Evolutionary conservation across 2,888 invertebrate genomes (phyloP), one percentile per base, ranked within the genome.

Genomic region (Sphaerophoria rueppellii): DNA sequence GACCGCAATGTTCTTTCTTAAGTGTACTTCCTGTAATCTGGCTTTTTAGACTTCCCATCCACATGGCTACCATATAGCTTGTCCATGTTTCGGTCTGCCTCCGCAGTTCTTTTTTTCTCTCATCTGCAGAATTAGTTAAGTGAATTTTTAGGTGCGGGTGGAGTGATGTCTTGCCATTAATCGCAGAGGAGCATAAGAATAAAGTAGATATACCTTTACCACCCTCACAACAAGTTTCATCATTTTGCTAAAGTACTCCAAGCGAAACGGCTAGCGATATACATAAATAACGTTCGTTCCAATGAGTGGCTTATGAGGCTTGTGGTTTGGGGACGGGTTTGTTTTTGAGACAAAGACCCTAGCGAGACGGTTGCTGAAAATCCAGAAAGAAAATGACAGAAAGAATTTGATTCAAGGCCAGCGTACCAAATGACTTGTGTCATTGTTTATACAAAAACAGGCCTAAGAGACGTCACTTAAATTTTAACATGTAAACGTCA

Each of bases 231-330:
- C 2, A 40, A 52, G 40, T 73, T 78, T 77, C 77, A 70, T 73
- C 72, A 82, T 82, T 77, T 72, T 43, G 48, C 55, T 24, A 6
- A 37, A 24, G 2, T 73, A 35, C 73, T 24, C 63, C 52, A 65
- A 73, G 82, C 82, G 46, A 78, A 69, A 77, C 82, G 63, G 32
- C 24, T 40, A 60, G 72, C 60, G 76, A 24, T 67, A 67, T 24
- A 24, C 24, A 24, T 9, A 40, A 40, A 4, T 40, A 60, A 72
- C 65, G 32, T 37, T 50, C 65, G 76, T 82, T 78, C 82, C 78
- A 74, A 73, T 73, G 82, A 69, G 78, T 82, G 78, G 63, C 6
- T 69, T 82, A 78, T 82, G 73, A 69, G 67, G 1, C 9, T 54
- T 73, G 35, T 72, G 63, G 40, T 65, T 34, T 58, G 43, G 50